Evolutionary conservation across 2,888 invertebrate species (phyloP).

Genomic region (Leucozona laternaria): DNA sequence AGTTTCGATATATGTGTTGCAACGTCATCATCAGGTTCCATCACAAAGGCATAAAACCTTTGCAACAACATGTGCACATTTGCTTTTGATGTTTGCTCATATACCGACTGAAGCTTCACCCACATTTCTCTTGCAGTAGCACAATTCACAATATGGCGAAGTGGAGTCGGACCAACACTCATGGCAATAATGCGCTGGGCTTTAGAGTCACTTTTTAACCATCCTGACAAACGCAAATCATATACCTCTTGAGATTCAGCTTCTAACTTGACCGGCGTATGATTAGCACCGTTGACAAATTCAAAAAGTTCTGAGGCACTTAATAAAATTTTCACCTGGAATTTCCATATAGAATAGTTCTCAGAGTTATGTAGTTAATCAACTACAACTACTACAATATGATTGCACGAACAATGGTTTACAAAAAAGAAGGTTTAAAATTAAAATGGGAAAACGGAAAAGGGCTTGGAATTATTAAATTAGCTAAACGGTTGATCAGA

Average conservation of each 20-base stretch:
- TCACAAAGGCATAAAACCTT: neutral
- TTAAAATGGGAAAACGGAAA: neutral
- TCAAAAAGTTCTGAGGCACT: slow-evolving; percentile 22
- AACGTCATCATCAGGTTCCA: neutral
- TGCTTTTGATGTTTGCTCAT: slow-evolving; percentile 1
- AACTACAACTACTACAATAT: neutral
- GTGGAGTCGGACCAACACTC: slow-evolving; percentile 16
- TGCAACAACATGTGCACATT: slow-evolving; percentile 9
- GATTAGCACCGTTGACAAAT: neutral
- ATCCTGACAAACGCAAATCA: slow-evolving; percentile 6
- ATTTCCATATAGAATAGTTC: neutral
- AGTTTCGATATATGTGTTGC: neutral
- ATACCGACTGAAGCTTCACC: slow-evolving; percentile 12
- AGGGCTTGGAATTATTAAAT: neutral
- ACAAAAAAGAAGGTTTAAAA: neutral
- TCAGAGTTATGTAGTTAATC: neutral
- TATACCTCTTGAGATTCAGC: neutral
- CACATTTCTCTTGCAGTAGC: slow-evolving; percentile 4
- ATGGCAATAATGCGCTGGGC: slow-evolving; percentile 23
- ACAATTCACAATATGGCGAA: slow-evolving; percentile 15
- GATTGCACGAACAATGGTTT: neutral
- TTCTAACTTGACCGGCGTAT: neutral
- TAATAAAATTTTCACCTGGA: neutral
- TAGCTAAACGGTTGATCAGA: neutral
- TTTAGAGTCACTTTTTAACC: slow-evolving; percentile 14